These are phyloP conservation scores for Bryconaethiops microstoma DNA, from an alignment of 2,797 vertebrate species.

Conservation along the genomic window DNA sequence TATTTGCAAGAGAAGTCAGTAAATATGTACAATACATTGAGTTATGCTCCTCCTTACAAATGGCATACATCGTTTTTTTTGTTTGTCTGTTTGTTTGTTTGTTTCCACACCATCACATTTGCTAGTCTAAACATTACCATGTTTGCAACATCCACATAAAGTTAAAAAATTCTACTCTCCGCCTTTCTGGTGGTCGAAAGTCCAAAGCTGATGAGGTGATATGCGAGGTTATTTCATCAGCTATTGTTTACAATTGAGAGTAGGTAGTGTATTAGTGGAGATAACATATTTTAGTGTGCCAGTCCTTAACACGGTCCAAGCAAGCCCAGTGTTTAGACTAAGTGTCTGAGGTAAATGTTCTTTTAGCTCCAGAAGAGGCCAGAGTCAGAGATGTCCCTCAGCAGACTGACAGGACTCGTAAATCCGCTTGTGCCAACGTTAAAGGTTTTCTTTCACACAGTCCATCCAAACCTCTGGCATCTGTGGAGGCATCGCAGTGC, in stretches of 20 bases:
- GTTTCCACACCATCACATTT: constrained; percentile 31
- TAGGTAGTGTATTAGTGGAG: constrained; percentile 52
- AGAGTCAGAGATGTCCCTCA: constrained; percentile 42
- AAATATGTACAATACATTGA: constrained; percentile 52
- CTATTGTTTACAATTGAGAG: constrained; percentile 52
- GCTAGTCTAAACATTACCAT: constrained; percentile 40
- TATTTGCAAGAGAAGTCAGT: constrained; percentile 38
- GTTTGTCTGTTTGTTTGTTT: not conserved
- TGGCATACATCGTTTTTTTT: constrained; percentile 17
- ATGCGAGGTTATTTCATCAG: constrained; percentile 42
- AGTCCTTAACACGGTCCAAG: constrained; percentile 45
- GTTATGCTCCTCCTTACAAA: constrained; percentile 40
- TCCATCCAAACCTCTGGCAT: constrained; percentile 42
- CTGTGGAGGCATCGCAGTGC: constrained; percentile 47
- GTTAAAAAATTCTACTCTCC: constrained; percentile 33
- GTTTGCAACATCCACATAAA: constrained; percentile 25
- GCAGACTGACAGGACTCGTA: constrained; percentile 29
- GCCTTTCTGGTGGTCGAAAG: constrained; percentile 30
- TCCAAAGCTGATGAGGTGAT: constrained; percentile 47
- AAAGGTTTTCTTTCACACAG: constrained; percentile 48
- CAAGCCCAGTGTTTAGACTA: constrained; percentile 59
- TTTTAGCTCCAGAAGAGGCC: constrained; percentile 35
- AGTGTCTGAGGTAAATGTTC: constrained; percentile 52
- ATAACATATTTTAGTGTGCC: constrained; percentile 51
- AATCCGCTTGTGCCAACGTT: constrained; percentile 47